Base-by-base conservation (phyloP, 2,113 vertebrate species). In the Recurvirostra avosetta region DNA sequence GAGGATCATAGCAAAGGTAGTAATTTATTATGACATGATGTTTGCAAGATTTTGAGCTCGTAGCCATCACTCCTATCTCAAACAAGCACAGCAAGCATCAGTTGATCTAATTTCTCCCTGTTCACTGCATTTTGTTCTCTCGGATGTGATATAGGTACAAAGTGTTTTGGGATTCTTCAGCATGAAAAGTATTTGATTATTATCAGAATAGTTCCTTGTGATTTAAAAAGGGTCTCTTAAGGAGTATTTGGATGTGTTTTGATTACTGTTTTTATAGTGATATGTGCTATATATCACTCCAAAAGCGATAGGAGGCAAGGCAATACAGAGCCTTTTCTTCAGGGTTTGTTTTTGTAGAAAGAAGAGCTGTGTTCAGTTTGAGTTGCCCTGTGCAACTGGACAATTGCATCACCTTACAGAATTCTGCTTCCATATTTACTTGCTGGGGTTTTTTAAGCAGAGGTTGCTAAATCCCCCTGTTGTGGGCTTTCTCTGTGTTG, bases 21-120 rank as follows among this genome's bases (percentile, higher is more conserved):
- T 22, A 8, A 45, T 18, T 66, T 38, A 5, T 12, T 34, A 19
- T 23, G 23, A 3, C 14, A 7, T 2, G 1, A 3, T 7, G 15
- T 87, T 40, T 67, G n/a, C 10, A 15, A 61, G 47, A 23, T 29
- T 59, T 63, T 53, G 30, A 32, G 30, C n/a, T 52, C 7, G 3
- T 7, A 58, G 53, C 27, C 53, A 6, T 81, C 86, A 4, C 70
- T 32, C 45, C 32, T 23, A 17, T 20, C 71, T 34, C 20, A 53
- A 36, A 26, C 40, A 50, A 61, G 74, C 74, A 20, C 23, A 58
- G 30, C 67, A 77, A 41, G 38, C 23, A 21, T 49, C 15, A 6
- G 9, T 29, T 49, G 8, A 14, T 40, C 34, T 49, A 5, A 52
- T 62, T 86, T 81, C 55, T 52, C 58, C 41, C 47, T 23, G 4